Conservation (phyloP, 2,113 vertebrate species). For the Cercocebus atys region DNA sequence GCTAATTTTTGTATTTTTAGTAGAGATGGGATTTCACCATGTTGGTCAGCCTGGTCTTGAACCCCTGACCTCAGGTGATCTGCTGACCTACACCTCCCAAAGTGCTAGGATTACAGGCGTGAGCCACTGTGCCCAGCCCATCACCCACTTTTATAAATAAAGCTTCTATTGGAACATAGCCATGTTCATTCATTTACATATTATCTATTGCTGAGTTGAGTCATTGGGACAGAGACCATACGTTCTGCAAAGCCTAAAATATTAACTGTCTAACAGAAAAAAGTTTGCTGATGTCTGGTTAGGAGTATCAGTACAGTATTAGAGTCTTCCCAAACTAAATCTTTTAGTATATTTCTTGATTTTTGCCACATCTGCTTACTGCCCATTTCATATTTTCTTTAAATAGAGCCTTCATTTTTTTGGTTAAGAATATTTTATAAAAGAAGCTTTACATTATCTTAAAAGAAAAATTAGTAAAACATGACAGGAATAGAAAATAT, state of each 20-base stretch:
- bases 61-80: too few relatives aligned
- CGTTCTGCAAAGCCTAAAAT: neutral
- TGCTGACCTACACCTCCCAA: too few relatives aligned
- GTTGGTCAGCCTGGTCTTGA: too few relatives aligned
- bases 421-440: neutral
- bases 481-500: neutral
- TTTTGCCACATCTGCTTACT: slow-evolving; percentile 16
- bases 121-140: too few relatives aligned
- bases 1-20: too few relatives aligned
- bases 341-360: neutral
- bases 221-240: neutral
- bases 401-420: neutral
- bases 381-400: slow-evolving; percentile 27
- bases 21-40: too few relatives aligned
- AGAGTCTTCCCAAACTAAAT: neutral
- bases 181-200: neutral
- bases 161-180: neutral
- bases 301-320: neutral
- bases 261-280: neutral
- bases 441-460: slow-evolving; percentile 3
- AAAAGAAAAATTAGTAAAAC: slow-evolving; percentile 11
- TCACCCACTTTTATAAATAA: neutral
- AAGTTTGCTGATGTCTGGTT: neutral
- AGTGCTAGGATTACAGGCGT: too few relatives aligned
- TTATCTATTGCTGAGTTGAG: neutral